A percentile compares a stretch with the other conserved stretches of the same genome.
phyloP scores from a whole-genome alignment of 2,888 invertebrate genomes.

The Amphipoea oculea region DNA sequence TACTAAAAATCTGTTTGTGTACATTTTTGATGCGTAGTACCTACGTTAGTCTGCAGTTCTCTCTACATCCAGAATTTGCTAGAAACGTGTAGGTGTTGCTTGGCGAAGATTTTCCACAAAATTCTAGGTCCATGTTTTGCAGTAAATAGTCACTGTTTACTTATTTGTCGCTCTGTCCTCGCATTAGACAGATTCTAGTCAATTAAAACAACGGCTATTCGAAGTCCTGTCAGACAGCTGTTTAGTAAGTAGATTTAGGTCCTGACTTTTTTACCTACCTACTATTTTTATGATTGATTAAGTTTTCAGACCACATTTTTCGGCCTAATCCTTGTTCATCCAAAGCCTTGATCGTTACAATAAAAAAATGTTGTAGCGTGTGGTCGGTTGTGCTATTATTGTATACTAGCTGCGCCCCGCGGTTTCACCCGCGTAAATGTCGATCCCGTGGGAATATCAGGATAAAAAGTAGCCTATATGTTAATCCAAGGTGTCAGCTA shows the following conservation, averaged over 20 bases:
- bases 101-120: background rate
- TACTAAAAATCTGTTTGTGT: conserved; percentile 50
- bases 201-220: background rate
- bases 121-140: background rate
- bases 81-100: too few species aligned
- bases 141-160: background rate
- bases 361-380: background rate
- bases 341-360: background rate
- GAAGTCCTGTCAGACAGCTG: background rate
- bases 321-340: background rate
- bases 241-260: background rate
- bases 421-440: too few species aligned
- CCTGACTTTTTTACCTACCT: background rate
- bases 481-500: too few species aligned
- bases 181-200: background rate
- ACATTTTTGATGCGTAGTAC: conserved; percentile 42
- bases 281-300: too few species aligned
- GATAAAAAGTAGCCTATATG: too few species aligned
- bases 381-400: background rate
- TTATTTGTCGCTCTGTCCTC: background rate
- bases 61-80: background rate
- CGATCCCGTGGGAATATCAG: too few species aligned
- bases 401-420: too few species aligned
- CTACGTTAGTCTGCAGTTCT: conserved; percentile 1
- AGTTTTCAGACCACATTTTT: background rate